Base-by-base conservation (phyloP, 2,888 invertebrate species). In the Erannis defoliaria region DNA sequence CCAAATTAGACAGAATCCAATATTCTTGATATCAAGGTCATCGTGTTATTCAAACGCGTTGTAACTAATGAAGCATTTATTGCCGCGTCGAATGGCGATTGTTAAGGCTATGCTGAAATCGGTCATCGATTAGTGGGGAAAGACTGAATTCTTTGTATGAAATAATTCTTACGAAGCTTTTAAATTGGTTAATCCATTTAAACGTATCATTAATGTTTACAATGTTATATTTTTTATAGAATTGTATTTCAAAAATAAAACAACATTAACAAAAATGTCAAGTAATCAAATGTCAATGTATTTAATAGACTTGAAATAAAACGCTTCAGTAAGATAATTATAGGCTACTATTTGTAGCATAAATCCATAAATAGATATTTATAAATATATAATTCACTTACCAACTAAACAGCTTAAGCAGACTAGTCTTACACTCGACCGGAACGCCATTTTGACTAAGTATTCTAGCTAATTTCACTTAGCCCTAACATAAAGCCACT, bases 381-480 rank as follows among this genome's bases (percentile, higher is more conserved):
- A 19, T 38, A 18, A 9, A 38, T 18, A 18, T 4, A 38, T 18
- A 19, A 14, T 18, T 18, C 10, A 83, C 92, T 90, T 65, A 93
- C 92, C 92, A 49, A 91, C 79, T 78, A 93, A 79, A 78, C 88
- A 89, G 69, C 82, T 80, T 67, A 91, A 69, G 33, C 90, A 70
- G 65, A 89, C 72, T 59, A 89, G 73, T 75, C 85, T 85, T 61
- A 81, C 77, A 68, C 80, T 78, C 72, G 86, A 83, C 69, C 77
- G 82, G 73, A 81, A 85, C 87, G 91, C 90, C 92, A 93, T 92
- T 84, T 88, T 80, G 75, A 81, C 76, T 71, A 68, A 71, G 74
- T 70, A 49, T 70, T 74, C 73, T n/a, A n/a, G 88, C 84, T 81
- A 77, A 26, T 75, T 78, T 76, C 78, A 83, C 80, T 77, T 75